These are phyloP conservation scores for Cyprinus carpio DNA, from an alignment of 2,113 vertebrate species.

Conservation along the genomic window DNA sequence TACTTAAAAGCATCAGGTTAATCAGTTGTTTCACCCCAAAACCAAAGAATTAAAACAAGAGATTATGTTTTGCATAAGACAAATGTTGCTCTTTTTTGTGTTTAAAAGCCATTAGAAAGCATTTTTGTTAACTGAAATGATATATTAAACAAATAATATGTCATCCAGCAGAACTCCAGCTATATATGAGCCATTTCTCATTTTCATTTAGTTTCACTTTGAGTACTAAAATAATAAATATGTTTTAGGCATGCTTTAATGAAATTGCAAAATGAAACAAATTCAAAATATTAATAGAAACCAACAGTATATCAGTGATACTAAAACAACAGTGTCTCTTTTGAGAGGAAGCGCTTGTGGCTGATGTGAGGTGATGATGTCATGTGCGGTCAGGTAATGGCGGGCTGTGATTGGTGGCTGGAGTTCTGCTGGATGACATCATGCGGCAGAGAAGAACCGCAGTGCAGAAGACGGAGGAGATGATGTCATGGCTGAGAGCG, in stretches of 20 bases:
- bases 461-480: no score
- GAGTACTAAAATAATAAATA: no score
- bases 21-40: neutral
- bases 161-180: no score
- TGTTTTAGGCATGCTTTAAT: no score
- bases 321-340: neutral
- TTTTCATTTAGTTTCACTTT: no score
- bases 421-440: slow-evolving; percentile 27
- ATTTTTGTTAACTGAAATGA: no score
- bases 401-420: slow-evolving; percentile 11
- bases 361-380: slow-evolving; percentile 43
- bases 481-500: neutral
- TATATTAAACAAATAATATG: no score
- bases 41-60: neutral
- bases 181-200: no score
- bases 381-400: slow-evolving; percentile 37
- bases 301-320: neutral
- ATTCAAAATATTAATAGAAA: neutral
- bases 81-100: no score
- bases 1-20: neutral
- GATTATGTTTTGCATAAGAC: no score
- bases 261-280: no score
- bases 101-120: no score
- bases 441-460: neutral
- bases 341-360: slow-evolving; percentile 31